Evolutionary conservation across 2,888 invertebrate genomes (phyloP).

Genomic region (Erebia ligea): DNA sequence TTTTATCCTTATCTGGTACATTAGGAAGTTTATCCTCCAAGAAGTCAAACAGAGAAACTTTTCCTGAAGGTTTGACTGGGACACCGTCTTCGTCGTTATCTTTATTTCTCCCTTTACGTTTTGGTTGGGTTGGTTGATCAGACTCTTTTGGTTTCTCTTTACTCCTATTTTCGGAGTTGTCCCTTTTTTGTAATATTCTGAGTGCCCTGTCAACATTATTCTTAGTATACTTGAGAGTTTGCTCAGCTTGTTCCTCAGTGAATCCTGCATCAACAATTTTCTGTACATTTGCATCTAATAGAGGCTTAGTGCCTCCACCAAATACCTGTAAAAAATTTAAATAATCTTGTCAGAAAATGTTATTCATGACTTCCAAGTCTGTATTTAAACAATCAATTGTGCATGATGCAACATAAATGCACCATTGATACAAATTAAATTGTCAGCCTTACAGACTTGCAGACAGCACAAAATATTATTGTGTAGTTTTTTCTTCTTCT

Average conservation of each 20-base stretch:
- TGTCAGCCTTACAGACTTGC: no score
- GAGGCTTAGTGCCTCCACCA: slow-evolving; percentile 86
- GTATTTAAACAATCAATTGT: no score
- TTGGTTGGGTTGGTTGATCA: slow-evolving; percentile 67
- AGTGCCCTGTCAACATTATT: slow-evolving; percentile 90
- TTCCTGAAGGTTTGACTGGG: slow-evolving; percentile 89
- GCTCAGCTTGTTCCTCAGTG: slow-evolving; percentile 89
- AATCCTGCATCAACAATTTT: slow-evolving; percentile 92
- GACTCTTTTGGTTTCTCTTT: slow-evolving; percentile 74
- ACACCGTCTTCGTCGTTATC: slow-evolving; percentile 82
- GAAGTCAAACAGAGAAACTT: slow-evolving; percentile 92
- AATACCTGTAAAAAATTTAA: slow-evolving; percentile 70
- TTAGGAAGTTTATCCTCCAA: slow-evolving; percentile 90
- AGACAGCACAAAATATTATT: no score
- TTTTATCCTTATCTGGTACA: slow-evolving; percentile 76
- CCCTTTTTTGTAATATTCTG: slow-evolving; percentile 85
- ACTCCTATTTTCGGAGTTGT: slow-evolving; percentile 72
- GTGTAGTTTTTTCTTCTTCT: no score
- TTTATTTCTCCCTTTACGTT: slow-evolving; percentile 77
- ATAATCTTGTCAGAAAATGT: neutral
- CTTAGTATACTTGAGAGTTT: slow-evolving; percentile 87
- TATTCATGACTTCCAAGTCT: no score
- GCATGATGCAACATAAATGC: no score
- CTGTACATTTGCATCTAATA: slow-evolving; percentile 89
- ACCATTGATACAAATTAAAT: no score